These are phyloP conservation scores for Pogona vitticeps DNA, from an alignment of 2,113 vertebrate species.

Conservation along the genomic window DNA sequence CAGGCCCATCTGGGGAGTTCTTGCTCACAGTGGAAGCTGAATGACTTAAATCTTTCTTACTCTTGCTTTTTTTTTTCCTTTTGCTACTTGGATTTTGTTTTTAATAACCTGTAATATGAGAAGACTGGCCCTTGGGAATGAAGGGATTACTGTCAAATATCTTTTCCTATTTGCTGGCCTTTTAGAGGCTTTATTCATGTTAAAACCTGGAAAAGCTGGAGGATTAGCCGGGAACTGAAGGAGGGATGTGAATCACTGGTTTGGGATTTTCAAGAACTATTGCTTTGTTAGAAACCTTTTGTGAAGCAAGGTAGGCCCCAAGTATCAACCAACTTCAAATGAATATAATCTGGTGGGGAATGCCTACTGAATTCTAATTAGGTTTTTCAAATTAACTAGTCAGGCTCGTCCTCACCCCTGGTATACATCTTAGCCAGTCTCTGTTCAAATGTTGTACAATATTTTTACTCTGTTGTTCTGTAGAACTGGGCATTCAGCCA, in stretches of 20 bases:
- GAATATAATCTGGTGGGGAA: slow-evolving; percentile 27
- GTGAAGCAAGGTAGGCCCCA: slow-evolving; percentile 26
- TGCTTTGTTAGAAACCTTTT: slow-evolving; percentile 27
- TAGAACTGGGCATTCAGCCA: slow-evolving; percentile 5
- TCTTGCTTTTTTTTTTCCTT: slow-evolving; percentile 42
- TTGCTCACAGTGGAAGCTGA: slow-evolving; percentile 9
- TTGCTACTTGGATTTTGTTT: slow-evolving; percentile 49
- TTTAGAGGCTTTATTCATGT: slow-evolving; percentile 51
- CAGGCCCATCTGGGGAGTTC: slow-evolving; percentile 12
- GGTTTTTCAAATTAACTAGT: slow-evolving; percentile 55
- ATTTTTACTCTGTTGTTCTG: slow-evolving; percentile 19
- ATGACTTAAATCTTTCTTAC: slow-evolving; percentile 35
- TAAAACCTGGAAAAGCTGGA: slow-evolving; percentile 25
- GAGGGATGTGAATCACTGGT: slow-evolving; percentile 7
- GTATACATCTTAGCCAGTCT: slow-evolving; percentile 35
- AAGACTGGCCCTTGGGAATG: slow-evolving; percentile 48
- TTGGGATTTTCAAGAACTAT: slow-evolving; percentile 36
- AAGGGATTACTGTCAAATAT: slow-evolving; percentile 68
- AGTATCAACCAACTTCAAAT: slow-evolving; percentile 36
- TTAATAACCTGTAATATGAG: slow-evolving; percentile 68
- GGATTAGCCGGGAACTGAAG: slow-evolving; percentile 16
- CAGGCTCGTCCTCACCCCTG: slow-evolving; percentile 10
- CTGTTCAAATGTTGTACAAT: slow-evolving; percentile 33
- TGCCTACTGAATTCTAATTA: slow-evolving; percentile 63
- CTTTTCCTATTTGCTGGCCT: slow-evolving; percentile 54